Evolutionary conservation across 2,888 invertebrate genomes (phyloP), one percentile per base, ranked within the genome.

Genomic region (Plebejus argus): DNA sequence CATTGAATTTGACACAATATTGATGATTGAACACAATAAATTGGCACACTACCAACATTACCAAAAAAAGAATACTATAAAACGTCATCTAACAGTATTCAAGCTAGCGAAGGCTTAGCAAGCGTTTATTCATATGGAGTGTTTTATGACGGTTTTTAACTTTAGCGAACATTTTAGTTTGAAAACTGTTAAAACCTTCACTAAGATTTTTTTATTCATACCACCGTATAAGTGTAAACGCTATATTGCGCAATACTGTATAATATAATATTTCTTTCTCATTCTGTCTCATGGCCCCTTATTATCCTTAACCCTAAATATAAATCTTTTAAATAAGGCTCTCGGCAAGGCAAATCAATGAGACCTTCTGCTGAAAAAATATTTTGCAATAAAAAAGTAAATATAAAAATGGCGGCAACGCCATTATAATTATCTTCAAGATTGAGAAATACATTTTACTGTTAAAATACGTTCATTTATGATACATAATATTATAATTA

Each of bases 271-370:
- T 79, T 72, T 53, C 76, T 78, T 79, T 82, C 80, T 83, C 80
- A 83, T 79, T 79, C 83, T 83, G 84, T 84, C 84, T 82, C 85
- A 83, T 87, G 92, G 92, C 92, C 93, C 92, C 91, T 83, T 84
- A 76, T 84, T 87, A 86, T 53, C 85, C 90, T 91, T 91, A 89
- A 87, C 81, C 82, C 91, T 92, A 91, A 82, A 66, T 66, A 66
- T 28, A 28, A 83, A 83, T 87, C 83, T 82, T 85, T 83, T 87
- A 87, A 86, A 86, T 90, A 92, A 92, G 91, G 91, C 91, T 86
- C 82, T 86, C 82, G 83, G 88, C 88, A 90, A 91, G 90, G 91
- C 91, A 86, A 88, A 81, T 72, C 56, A 79, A 79, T 78, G 53
- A 56, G 56, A 71, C 45, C 45, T 23, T 28, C 23, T 28, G 18